Base-by-base conservation (phyloP, 2,113 vertebrate genomes). In the Brienomyrus brachyistius region DNA sequence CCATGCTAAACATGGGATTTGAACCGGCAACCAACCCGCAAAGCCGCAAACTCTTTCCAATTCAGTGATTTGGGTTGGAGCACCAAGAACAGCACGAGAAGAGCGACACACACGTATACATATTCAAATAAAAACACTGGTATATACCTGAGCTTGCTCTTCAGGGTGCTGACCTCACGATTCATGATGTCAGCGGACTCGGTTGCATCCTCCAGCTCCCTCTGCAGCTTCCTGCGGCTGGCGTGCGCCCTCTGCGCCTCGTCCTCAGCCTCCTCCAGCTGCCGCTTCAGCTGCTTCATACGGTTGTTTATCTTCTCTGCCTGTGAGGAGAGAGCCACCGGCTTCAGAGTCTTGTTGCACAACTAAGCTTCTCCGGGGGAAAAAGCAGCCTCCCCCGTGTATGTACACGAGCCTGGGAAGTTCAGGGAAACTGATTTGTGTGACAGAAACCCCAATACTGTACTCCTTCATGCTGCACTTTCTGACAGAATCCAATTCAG, bases 251-350 rank as follows among this genome's bases (percentile, higher is more conserved):
- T 93, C 0, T 97, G 96, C 0, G 95, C 92, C 90, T 98, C 97
- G 87, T 98, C 97, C 92, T 98, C 97, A 0, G 97, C 92, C 91
- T 98, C 97, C 92, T 97, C 97, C 62, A 98, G 92, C 94, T 98
- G 97, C 35, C 97, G 93, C 89, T 98, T 98, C 91, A 98, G 92
- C 94, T 97, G 97, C 50, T 96, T 97, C 95, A 97, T 91, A 0
- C 97, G 95, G 1, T 90, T 91, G 92, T 96, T 97, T 0, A 94
- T 92, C 89, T 98, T 98, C 43, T 98, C 97, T 84, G 92, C 91
- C 97, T 98, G 92, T 9, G 48, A 21, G 70, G 80, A 2, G 80
- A 2, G 85, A 40, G 45, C 19, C 47, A 48, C 5, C 7, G 7
- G 43, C 2, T 11, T 87, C 35, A 90, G 23, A 45, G 40, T 13